Percentiles rank a stretch among this genome's conserved stretches.
Evolutionary conservation across 2,113 vertebrate genomes (phyloP).

Genomic region (Silurus meridionalis): DNA sequence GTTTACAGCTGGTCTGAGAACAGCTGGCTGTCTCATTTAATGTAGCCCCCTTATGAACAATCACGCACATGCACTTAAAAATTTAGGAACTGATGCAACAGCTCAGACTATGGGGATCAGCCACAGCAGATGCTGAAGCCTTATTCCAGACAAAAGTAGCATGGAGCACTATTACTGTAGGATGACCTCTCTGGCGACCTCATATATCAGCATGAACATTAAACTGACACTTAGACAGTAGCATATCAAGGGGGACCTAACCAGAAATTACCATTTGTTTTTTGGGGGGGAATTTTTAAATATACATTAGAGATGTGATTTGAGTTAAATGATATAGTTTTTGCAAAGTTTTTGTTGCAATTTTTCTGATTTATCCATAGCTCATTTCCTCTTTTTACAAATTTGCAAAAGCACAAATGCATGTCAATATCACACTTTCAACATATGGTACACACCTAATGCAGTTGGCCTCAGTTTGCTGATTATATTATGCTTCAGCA

Average conservation of each 20-base stretch:
- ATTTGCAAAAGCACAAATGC: background rate
- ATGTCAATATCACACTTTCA: background rate
- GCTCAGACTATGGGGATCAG: slow-evolving; percentile 23
- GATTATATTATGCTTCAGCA: background rate
- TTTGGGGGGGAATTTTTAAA: background rate
- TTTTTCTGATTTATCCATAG: background rate
- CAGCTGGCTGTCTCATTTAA: slow-evolving; percentile 16
- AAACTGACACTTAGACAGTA: background rate
- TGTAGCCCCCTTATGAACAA: slow-evolving; percentile 29
- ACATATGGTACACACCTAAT: background rate
- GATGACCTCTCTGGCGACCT: slow-evolving; percentile 13
- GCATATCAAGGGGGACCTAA: background rate
- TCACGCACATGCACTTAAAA: slow-evolving; percentile 31
- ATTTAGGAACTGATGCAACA: slow-evolving; percentile 41
- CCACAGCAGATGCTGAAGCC: slow-evolving; percentile 39
- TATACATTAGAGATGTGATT: background rate
- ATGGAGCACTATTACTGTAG: slow-evolving; percentile 29
- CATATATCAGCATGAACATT: slow-evolving; percentile 5
- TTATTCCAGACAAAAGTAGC: slow-evolving; percentile 36
- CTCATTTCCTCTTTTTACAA: background rate
- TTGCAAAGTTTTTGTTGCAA: background rate
- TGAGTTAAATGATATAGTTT: background rate
- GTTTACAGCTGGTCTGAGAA: slow-evolving; percentile 44
- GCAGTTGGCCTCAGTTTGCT: background rate
- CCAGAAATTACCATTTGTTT: background rate